Evolutionary conservation across 2,888 invertebrate species (phyloP), one percentile per base, ranked within the genome.

Genomic region (Auanema sp.): DNA sequence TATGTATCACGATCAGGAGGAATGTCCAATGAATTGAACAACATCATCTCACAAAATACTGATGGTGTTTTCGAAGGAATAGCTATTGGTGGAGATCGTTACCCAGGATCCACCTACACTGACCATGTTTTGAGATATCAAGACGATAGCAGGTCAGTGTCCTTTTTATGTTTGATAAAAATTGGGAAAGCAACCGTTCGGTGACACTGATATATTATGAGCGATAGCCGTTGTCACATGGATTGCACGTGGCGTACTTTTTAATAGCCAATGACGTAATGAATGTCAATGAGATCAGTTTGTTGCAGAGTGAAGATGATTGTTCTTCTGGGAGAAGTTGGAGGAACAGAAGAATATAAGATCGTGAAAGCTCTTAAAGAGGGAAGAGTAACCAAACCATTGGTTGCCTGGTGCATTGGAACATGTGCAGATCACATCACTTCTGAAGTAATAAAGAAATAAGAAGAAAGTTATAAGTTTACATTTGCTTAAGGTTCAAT

Each of bases 1-100:
- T 98, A 98, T 85, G 98, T 98, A 0, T 97, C 96, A 0, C 89
- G 97, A 23, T 97, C 96, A 0, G 98, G 98, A 40, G 98, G 98
- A 10, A 98, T 98, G 98, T 96, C 95, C 56, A 98, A 99, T 85
- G 98, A 98, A 84, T 87, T 98, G 66, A 99, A 98, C 87, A 98
- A 98, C 85, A 95, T 98, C 55, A 89, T 99, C 67, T 92, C 94
- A 0, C 92, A 95, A 83, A 91, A 94, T 59, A 94, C 98, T 0
- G 92, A 75, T 42, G 75, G 75, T 12, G 72, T 72, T 10, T 73
- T 69, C 43, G 98, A 98, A 85, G 98, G 98, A 3, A 92, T 98
- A 6, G 98, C 98, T 56, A 98, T 98, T 80, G 93, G 93, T 5
- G 98, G 98, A 0, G 98, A 98, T 86, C 84, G 87, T 18, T 98